Evolutionary conservation across 2,113 vertebrate genomes (phyloP), one percentile per base, ranked within the genome.

Genomic region (Hemichromis elongatus): DNA sequence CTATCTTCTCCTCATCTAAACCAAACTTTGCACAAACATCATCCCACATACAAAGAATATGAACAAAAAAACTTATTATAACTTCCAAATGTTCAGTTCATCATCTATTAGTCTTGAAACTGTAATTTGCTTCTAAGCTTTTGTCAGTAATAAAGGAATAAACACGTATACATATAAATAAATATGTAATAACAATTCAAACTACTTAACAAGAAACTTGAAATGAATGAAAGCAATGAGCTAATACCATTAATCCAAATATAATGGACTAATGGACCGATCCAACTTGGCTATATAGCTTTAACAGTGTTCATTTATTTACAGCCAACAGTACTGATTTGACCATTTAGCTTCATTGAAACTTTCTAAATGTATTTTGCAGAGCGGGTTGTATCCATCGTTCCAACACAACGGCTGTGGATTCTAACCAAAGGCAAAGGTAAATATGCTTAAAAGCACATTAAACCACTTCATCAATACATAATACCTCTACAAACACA

Each of bases 341-440:
- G 4, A 7, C 21, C 47, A 2, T 75, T 30, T 50, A 30, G 26
- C 26, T 12, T 19, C 16, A 75, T 0, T 19, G 24, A 30, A 30
- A 28, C 10, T 10, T 30, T 50, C 0, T 75, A 19, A 26, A 52
- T 21, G 28, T 77, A 0, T 53, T 33, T 81, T 91, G 35, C 91
- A 96, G 95, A 89, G 89, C 82, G 13, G 94, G 92, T 11, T 94
- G 95, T 85, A 92, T 96, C 85, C 95, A 95, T 83, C 96, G 95
- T 4, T 95, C 95, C 53, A 94, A 95, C 83, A 94, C 92, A 66
- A 94, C 94, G 0, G 86, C 88, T 47, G 95, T 90, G 1, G 94
- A 96, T 84, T 93, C 93, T 53, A 95, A 92, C 88, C 91, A 91
- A 59, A 77, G 77, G 42, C 68, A 75, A 28, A 92, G 91, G 95